phyloP scores from a whole-genome alignment of 37 sponge, comb jelly and placozoan species.

The Diacarnus erythraeanus region DNA sequence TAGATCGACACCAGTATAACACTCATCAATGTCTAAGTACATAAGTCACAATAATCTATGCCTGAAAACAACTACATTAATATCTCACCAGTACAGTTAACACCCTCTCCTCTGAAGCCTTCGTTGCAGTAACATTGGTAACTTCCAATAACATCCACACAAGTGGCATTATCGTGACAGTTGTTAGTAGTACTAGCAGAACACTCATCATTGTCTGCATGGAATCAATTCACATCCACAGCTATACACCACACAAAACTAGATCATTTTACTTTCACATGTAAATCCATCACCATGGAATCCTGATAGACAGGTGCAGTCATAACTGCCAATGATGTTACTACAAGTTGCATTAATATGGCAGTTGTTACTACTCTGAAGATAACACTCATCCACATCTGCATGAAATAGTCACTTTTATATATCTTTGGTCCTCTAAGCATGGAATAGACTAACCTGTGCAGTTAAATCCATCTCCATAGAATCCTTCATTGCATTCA shows the following conservation, averaged over 20 bases:
- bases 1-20: background rate
- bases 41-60: too few relatives aligned
- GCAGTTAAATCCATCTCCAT: slow-evolving; percentile 21
- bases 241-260: background rate
- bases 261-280: background rate
- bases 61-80: background rate
- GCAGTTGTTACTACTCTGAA: background rate
- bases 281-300: slow-evolving; percentile 8
- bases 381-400: slow-evolving; percentile 5
- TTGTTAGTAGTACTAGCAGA: background rate
- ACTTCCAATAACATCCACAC: slow-evolving; percentile 38
- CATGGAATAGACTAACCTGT: background rate
- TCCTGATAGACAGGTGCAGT: slow-evolving; percentile 1
- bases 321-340: background rate
- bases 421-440: background rate
- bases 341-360: slow-evolving; percentile 8
- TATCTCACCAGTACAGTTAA: slow-evolving; percentile 21
- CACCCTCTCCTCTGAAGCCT: slow-evolving; percentile 41
- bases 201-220: slow-evolving; percentile 19
- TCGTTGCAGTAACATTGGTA: slow-evolving; percentile 39
- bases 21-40: slow-evolving; percentile 52
- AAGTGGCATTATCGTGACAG: slow-evolving; percentile 37
- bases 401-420: too few relatives aligned
- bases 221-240: background rate
- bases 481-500: slow-evolving; percentile 11